Conservation (phyloP, 2,888 invertebrate genomes). For the Polymixis lichenea region DNA sequence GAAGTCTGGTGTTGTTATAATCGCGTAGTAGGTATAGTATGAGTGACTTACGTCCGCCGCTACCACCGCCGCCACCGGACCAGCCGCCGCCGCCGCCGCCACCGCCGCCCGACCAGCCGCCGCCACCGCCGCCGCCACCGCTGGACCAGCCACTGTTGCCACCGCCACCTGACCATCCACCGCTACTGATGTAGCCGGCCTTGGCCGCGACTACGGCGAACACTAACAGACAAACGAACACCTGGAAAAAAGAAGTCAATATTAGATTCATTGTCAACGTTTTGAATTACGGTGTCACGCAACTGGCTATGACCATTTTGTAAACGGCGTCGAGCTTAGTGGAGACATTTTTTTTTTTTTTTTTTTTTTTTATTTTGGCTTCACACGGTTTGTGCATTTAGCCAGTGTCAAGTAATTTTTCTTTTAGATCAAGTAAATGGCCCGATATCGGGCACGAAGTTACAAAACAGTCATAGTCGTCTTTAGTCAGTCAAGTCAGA, state of each 20-base stretch:
- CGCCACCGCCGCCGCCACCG: slow-evolving; percentile 78
- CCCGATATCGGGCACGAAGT: too few relatives aligned
- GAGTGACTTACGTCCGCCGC: slow-evolving; percentile 53
- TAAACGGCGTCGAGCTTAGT: not conserved
- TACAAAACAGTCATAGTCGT: too few relatives aligned
- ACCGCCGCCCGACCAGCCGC: slow-evolving; percentile 75
- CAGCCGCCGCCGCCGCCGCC: slow-evolving; percentile 70
- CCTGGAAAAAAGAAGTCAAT: slow-evolving; percentile 70
- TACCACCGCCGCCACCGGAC: slow-evolving; percentile 69
- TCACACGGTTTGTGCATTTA: too few relatives aligned
- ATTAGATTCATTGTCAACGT: slow-evolving; percentile 8
- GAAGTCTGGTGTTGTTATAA: not conserved
- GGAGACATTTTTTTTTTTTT: too few relatives aligned
- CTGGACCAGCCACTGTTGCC: slow-evolving; percentile 70
- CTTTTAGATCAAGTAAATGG: too few relatives aligned
- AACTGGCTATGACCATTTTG: not conserved
- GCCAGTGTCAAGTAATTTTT: too few relatives aligned
- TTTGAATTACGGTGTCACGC: not conserved
- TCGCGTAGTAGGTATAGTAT: not conserved
- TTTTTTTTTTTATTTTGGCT: too few relatives aligned
- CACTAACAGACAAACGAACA: slow-evolving; percentile 86
- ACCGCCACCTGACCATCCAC: slow-evolving; percentile 76
- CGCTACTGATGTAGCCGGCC: slow-evolving; percentile 82
- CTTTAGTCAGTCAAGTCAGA: too few relatives aligned
- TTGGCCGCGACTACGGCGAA: slow-evolving; percentile 79